Conservation (phyloP, 2,888 invertebrate genomes). For the Trichogramma dendrolimi region DNA sequence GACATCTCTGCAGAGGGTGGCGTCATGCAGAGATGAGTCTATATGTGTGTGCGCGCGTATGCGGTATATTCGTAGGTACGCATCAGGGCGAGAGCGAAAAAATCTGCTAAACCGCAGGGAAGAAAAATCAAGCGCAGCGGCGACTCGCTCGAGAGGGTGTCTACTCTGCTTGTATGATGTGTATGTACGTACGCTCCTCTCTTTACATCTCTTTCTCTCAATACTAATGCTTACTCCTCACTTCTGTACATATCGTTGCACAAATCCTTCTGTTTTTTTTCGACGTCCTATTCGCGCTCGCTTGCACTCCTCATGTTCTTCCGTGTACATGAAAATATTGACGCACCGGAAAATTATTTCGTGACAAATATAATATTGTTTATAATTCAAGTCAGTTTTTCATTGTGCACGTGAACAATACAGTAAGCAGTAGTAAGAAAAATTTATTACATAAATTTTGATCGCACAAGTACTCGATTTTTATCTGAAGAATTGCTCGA, state of each 20-base stretch:
- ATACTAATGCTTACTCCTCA: not conserved
- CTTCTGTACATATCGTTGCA: not conserved
- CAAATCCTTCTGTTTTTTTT: not conserved
- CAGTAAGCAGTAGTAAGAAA: too few species aligned
- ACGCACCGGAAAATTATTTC: conserved; percentile 5
- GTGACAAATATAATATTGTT: too few species aligned
- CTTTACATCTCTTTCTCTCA: not conserved
- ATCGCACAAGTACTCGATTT: too few species aligned
- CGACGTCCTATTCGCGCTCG: not conserved
- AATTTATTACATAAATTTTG: too few species aligned
- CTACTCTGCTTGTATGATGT: not conserved
- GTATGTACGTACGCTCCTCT: not conserved
- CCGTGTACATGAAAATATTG: conserved; percentile 4
- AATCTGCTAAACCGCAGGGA: conserved; percentile 27
- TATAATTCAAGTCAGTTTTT: too few species aligned
- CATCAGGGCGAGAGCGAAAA: conserved; percentile 10
- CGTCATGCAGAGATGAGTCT: too few species aligned
- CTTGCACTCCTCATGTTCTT: not conserved
- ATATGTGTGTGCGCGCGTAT: too few species aligned
- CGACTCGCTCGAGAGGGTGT: conserved; percentile 20
- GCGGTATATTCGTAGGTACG: not conserved
- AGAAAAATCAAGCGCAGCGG: conserved; percentile 25
- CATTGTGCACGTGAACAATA: too few species aligned
- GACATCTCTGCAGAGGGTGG: too few species aligned
- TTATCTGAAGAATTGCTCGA: too few species aligned